Evolutionary conservation across 2,888 invertebrate genomes (phyloP), one percentile per base, ranked within the genome.

Genomic region (Drosophila atripex): DNA sequence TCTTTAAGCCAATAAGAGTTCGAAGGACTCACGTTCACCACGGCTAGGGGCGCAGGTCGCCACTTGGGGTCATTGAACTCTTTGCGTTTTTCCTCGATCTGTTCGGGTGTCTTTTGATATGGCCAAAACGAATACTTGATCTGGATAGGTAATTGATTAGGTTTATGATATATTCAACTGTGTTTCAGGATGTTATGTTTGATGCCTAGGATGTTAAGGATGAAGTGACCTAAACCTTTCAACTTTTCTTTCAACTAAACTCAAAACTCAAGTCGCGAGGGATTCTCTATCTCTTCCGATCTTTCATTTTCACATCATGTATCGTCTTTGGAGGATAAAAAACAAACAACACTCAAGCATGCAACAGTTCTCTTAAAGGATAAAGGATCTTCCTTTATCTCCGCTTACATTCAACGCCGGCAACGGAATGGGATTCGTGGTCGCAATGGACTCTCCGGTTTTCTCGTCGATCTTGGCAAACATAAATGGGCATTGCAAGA

Each of bases 381-480:
- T 46, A n/a, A 4, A 25, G 8, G 4, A 5, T 5, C 21, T 5
- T 4, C 35, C 32, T 2, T 38, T 12, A 38, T 12, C 51, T 83
- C 89, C 84, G 77, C 94, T 94, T 94, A 96, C 95, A 91, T 96
- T 96, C 80, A 96, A 92, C 21, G 95, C 95, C 71, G 95, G 95
- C 80, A 96, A 93, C 39, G 95, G 95, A 82, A 93, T 94, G 49
- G 93, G 92, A 89, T 93, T 92, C 50, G 92, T 90, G 71, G 92
- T 90, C 80, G 91, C 87, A 52, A 92, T 78, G 57, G 92, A 92
- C 91, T 95, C 94, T 89, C 94, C 92, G 89, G 93, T 92, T 93
- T 93, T 92, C 91, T 93, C 92, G 80, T 95, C 95, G 89, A 94
- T 93, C 89, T 93, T 93, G 32, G 92, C 92, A 86, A 93, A 93